A percentile compares a stretch with the other conserved stretches of the same genome.
phyloP scores from a whole-genome alignment of 2,888 invertebrate species.

The Sycophila texana region DNA sequence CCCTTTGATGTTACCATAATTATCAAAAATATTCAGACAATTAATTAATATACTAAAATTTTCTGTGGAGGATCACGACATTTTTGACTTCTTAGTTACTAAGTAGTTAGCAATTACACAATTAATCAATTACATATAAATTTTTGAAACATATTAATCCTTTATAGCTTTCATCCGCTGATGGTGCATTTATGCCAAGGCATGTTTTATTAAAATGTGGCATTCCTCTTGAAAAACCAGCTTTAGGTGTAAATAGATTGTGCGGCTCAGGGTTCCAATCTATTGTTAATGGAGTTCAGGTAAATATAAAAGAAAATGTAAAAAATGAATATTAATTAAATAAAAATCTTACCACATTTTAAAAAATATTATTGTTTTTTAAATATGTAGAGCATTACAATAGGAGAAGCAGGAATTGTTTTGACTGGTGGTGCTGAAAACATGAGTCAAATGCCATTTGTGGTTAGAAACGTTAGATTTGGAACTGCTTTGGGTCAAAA shows the following conservation, averaged over 20 bases:
- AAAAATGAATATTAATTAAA: not conserved
- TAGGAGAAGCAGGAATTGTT: slow-evolving; percentile 90
- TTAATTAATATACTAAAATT: too few relatives aligned
- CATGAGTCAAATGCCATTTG: slow-evolving; percentile 95
- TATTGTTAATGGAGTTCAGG: slow-evolving; percentile 92
- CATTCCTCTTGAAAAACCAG: slow-evolving; percentile 90
- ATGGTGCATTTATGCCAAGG: slow-evolving; percentile 91
- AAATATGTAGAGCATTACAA: slow-evolving; percentile 85
- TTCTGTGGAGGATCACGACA: too few relatives aligned
- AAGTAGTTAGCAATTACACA: too few relatives aligned
- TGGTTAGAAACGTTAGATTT: slow-evolving; percentile 89
- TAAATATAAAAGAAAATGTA: slow-evolving; percentile 70
- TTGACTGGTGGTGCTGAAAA: slow-evolving; percentile 96
- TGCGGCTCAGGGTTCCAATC: slow-evolving; percentile 99
- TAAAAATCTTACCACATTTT: not conserved
- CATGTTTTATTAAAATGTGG: slow-evolving; percentile 92
- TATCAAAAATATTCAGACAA: too few relatives aligned
- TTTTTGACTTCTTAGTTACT: too few relatives aligned
- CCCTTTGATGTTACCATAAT: too few relatives aligned
- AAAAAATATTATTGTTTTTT: slow-evolving; percentile 33
- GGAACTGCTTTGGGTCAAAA: slow-evolving; percentile 89
- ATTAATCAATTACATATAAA: too few relatives aligned
- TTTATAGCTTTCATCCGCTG: slow-evolving; percentile 77
- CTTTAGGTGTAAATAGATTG: slow-evolving; percentile 91
- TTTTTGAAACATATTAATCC: not conserved